These are phyloP conservation scores for Petrocephalus sullivani DNA, from an alignment of 2,797 vertebrate genomes.

Conservation along the genomic window DNA sequence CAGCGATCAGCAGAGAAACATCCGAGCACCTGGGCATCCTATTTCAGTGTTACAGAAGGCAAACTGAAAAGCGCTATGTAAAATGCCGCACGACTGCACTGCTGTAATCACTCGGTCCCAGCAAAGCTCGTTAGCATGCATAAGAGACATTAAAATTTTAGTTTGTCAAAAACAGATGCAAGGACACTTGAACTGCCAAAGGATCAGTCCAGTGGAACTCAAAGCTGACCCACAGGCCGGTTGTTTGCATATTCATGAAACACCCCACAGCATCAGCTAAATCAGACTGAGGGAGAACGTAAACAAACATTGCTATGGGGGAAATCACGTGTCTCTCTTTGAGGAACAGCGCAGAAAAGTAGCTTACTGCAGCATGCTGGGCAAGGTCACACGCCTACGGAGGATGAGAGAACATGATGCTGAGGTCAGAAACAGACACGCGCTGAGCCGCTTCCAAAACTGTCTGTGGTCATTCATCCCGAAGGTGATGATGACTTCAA, in stretches of 20 bases:
- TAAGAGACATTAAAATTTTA: not conserved
- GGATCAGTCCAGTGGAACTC: conserved; percentile 17
- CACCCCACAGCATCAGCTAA: conserved; percentile 6
- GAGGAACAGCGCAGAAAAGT: not conserved
- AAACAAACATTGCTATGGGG: conserved; percentile 15
- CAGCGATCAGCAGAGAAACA: conserved; percentile 56
- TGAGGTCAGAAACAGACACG: conserved; percentile 47
- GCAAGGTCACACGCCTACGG: conserved; percentile 65
- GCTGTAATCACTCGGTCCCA: not conserved
- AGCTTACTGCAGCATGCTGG: conserved; percentile 33
- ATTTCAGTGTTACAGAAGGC: not conserved
- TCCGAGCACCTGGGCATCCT: conserved; percentile 38
- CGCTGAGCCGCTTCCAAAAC: conserved; percentile 64
- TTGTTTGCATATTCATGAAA: conserved; percentile 15
- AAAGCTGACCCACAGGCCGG: not conserved
- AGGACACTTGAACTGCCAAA: conserved; percentile 19
- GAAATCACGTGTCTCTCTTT: not conserved
- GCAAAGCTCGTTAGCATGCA: not conserved
- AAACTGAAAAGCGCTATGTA: not conserved
- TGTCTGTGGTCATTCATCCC: conserved; percentile 58
- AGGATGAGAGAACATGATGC: conserved; percentile 36
- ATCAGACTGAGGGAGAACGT: not conserved
- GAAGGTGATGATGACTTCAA: conserved; percentile 53
- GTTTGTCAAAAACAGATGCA: conserved; percentile 16
- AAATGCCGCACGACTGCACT: not conserved